Evolutionary conservation across 2,113 vertebrate species (phyloP).

Genomic region (Copsychus sechellarum): DNA sequence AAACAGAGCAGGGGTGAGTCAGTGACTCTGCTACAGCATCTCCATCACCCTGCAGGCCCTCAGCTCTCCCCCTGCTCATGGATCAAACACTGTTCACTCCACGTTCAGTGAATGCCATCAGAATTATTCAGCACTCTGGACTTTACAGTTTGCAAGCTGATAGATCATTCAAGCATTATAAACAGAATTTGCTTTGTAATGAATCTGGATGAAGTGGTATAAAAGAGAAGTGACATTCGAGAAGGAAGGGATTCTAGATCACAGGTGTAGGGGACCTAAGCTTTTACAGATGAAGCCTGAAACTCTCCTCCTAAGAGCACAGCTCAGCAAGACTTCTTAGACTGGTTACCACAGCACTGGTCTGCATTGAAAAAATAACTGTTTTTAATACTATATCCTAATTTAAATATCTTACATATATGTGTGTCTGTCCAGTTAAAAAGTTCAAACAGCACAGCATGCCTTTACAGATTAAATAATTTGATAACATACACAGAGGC

Average conservation of each 20-base stretch:
- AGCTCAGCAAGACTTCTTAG: background rate
- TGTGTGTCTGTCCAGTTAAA: background rate
- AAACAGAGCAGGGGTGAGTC: background rate
- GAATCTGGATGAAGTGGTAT: background rate
- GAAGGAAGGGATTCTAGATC: background rate
- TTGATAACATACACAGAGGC: background rate
- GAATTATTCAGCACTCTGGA: background rate
- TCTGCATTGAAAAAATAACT: background rate
- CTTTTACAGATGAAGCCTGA: background rate
- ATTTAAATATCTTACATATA: background rate
- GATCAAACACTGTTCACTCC: background rate
- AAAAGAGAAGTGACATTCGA: background rate
- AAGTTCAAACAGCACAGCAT: background rate
- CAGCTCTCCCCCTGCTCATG: fast-evolving
- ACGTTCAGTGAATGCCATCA: background rate
- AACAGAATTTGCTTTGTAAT: background rate
- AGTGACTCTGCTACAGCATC: background rate
- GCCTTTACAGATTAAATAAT: background rate
- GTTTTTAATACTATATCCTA: background rate
- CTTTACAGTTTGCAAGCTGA: background rate
- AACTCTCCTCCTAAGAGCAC: background rate
- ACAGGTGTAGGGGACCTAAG: background rate
- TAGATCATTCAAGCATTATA: background rate
- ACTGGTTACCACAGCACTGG: background rate
- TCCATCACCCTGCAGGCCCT: background rate